Base-by-base conservation (phyloP, 2,797 vertebrate species). In the Diglossa cyanea region DNA sequence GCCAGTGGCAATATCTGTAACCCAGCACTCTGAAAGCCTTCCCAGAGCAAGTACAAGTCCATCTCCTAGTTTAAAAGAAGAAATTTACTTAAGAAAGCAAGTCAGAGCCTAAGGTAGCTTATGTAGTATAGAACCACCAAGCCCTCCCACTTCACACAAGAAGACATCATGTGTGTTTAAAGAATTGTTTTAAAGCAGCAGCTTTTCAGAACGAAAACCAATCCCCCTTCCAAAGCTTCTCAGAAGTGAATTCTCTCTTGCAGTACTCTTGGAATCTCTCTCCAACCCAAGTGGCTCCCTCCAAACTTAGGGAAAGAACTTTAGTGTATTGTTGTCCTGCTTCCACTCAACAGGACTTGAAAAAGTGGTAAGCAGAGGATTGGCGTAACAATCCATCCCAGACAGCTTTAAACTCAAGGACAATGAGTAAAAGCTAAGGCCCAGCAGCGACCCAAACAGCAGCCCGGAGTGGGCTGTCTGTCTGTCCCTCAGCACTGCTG, bases 381-480 rank as follows among this genome's bases (percentile, higher is more conserved):
- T 21, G 7, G 20, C 51, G 19, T 17, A 62, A 11, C 17, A 20
- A 5, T n/a, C 39, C 14, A 40, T 19, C 7, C 4, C 8, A n/a
- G 24, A 7, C 6, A 77, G 28, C 23, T 67, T 51, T 23, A 60
- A 73, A 11, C 15, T 12, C 18, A 48, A 30, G 4, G 1, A 15
- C 24, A 67, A n/a, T 0, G 0, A 5, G 14, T 2, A 40, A 21
- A 9, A 74, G 3, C 3, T 4, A 14, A 71, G 20, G 9, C 10
- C 9, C 57, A 65, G 8, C 0, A 39, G 13, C 2, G 16, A 18
- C 9, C 6, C 40, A 48, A 74, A 12, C 1, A 4, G 4, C 14
- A 9, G 14, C 13, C 18, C 16, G 4, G 23, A 9, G 3, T 0
- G 0, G 13, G 25, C 10, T 6, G 6, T 3, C 0, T 4, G 11